Evolutionary conservation across 2,113 vertebrate species (phyloP).

Genomic region (Meriones unguiculatus): DNA sequence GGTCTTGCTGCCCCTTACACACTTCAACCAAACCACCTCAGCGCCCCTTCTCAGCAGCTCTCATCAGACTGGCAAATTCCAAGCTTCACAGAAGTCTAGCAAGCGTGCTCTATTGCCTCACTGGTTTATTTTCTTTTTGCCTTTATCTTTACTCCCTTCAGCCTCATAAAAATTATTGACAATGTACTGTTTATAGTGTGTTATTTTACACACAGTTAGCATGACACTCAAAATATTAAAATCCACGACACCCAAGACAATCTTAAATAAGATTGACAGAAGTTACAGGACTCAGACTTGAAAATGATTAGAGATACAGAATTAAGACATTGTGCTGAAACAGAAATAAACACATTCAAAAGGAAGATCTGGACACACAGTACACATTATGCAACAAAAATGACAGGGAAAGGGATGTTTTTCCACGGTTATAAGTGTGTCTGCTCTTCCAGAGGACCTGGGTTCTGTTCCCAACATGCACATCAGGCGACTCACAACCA

Average conservation of each 20-base stretch:
- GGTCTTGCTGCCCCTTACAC: not conserved
- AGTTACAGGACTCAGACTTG: not conserved
- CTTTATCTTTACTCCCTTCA: not conserved
- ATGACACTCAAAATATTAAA: slow-evolving; percentile 43
- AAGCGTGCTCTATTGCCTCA: not conserved
- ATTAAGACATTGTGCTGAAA: not conserved
- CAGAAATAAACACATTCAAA: not conserved
- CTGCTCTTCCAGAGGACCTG: not conserved
- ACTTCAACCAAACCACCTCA: not conserved
- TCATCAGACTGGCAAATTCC: not conserved
- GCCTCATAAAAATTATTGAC: slow-evolving; percentile 3
- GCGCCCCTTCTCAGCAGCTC: not conserved
- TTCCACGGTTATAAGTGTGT: too few relatives aligned
- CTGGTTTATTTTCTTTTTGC: not conserved
- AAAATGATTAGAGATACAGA: not conserved
- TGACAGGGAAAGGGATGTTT: too few relatives aligned
- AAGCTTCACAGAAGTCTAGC: too few relatives aligned
- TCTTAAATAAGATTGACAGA: not conserved
- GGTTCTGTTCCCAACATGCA: not conserved
- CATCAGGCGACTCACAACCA: not conserved
- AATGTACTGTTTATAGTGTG: not conserved
- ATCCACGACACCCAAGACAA: not conserved
- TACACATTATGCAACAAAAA: not conserved
- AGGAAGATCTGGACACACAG: not conserved
- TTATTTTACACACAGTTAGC: slow-evolving; percentile 7